These are phyloP conservation scores for Adelognathus sp. DNA, from an alignment of 2,888 invertebrate genomes.

Conservation along the genomic window DNA sequence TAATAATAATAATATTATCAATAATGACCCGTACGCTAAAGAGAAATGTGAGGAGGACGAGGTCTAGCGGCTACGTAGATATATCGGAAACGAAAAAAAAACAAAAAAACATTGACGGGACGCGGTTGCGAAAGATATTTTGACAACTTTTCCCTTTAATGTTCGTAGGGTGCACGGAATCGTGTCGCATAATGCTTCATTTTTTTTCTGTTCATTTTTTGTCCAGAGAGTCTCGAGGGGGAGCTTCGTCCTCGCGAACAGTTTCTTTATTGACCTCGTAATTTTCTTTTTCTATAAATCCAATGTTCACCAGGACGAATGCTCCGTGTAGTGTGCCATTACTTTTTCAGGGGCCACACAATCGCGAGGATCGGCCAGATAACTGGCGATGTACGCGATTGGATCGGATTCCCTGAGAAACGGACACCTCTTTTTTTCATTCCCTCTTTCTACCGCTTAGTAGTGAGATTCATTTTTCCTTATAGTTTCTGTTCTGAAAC, in stretches of 20 bases:
- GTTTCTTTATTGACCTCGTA: conserved; percentile 1
- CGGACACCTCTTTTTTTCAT: conserved; percentile 6
- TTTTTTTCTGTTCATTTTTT: not conserved
- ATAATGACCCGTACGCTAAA: conserved; percentile 65
- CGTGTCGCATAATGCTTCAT: conserved; percentile 6
- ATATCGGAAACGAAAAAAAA: conserved; percentile 63
- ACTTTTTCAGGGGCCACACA: not conserved
- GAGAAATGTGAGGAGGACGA: conserved; percentile 55
- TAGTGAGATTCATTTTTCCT: not conserved
- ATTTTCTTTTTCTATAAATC: not conserved
- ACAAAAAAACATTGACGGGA: no score
- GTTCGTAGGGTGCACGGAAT: conserved; percentile 3
- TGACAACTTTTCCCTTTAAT: conserved; percentile 3
- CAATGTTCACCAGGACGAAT: conserved; percentile 74
- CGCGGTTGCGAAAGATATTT: not conserved
- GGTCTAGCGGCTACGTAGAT: conserved; percentile 57
- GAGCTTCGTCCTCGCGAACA: conserved; percentile 73
- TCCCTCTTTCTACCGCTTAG: conserved; percentile 18
- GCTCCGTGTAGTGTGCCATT: conserved; percentile 14
- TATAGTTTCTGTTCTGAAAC: not conserved
- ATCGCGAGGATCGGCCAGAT: not conserved
- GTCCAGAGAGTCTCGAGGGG: conserved; percentile 7
- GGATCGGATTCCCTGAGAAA: not conserved
- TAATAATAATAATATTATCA: conserved; percentile 63
- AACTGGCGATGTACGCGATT: not conserved